Evolutionary conservation across 1,140 invertebrate genomes (phyloP).

Genomic region (Cydia fagiglandana): DNA sequence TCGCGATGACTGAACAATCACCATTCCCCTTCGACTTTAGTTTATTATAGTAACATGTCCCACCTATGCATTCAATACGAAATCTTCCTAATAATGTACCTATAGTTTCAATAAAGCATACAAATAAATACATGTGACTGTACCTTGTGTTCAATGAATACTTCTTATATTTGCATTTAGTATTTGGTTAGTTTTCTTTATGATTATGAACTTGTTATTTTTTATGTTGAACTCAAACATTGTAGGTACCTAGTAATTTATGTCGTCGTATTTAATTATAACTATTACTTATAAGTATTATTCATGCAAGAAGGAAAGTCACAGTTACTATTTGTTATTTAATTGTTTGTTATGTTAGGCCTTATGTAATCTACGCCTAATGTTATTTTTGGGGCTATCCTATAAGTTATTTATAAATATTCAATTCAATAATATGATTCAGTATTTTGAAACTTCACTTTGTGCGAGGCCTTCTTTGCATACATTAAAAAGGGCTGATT

Average conservation of each 20-base stretch:
- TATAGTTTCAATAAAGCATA: slow-evolving; percentile 14
- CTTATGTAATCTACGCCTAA: slow-evolving; percentile 11
- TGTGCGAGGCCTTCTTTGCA: background rate
- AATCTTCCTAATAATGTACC: slow-evolving; percentile 25
- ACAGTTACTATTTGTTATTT: slow-evolving; percentile 31
- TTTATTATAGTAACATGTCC: slow-evolving; percentile 20
- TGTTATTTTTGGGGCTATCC: slow-evolving; percentile 17
- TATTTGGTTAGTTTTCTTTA: slow-evolving; percentile 25
- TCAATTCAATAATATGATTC: slow-evolving; percentile 19
- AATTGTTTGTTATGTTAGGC: background rate
- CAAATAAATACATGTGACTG: slow-evolving; percentile 22
- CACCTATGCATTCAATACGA: slow-evolving; percentile 21
- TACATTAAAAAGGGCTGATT: background rate
- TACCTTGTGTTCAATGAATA: slow-evolving; percentile 28
- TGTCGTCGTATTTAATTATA: slow-evolving; percentile 23
- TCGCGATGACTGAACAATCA: slow-evolving; percentile 20
- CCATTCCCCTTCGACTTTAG: slow-evolving; percentile 19
- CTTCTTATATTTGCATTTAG: slow-evolving; percentile 30
- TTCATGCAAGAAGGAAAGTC: slow-evolving; percentile 25
- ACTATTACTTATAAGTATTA: slow-evolving; percentile 23
- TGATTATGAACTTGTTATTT: slow-evolving; percentile 24
- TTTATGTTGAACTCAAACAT: slow-evolving; percentile 29
- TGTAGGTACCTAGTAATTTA: slow-evolving; percentile 31
- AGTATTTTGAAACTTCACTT: slow-evolving; percentile 28
- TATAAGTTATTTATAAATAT: slow-evolving; percentile 22